phyloP scores from a whole-genome alignment of 2,888 invertebrate genomes.

The Gymnocheta viridis region DNA sequence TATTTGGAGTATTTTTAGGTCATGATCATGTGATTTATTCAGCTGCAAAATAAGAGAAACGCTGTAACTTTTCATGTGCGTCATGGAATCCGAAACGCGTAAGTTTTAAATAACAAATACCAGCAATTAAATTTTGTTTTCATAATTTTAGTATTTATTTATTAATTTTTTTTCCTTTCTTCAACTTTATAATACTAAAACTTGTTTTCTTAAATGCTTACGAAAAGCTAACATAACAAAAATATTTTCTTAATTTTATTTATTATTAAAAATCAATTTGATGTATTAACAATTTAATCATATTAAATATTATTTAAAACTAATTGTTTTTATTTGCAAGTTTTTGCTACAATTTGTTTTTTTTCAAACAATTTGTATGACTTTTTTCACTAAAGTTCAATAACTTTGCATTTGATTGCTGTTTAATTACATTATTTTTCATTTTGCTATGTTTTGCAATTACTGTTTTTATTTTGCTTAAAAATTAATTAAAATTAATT shows the following conservation, averaged over 20 bases:
- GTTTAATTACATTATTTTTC: constrained; percentile 24
- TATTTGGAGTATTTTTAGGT: background rate
- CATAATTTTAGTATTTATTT: constrained; percentile 6
- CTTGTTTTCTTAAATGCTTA: constrained; percentile 38
- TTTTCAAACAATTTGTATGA: background rate
- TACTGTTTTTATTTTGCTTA: constrained; percentile 46
- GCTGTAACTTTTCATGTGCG: background rate
- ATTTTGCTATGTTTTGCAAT: constrained; percentile 45
- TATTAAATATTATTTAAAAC: constrained; percentile 22
- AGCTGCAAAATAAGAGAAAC: background rate
- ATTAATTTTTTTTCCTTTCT: constrained; percentile 13
- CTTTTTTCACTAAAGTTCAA: constrained; percentile 54
- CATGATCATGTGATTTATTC: background rate
- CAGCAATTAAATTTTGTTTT: constrained; percentile 31
- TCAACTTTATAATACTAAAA: constrained; percentile 35
- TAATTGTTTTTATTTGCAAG: constrained; percentile 37
- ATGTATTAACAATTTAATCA: background rate
- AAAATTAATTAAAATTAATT: constrained; percentile 61
- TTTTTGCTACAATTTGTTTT: constrained; percentile 13
- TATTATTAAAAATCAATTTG: constrained; percentile 33
- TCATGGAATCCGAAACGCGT: constrained; percentile 11
- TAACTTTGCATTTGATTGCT: constrained; percentile 41
- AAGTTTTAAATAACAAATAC: constrained; percentile 6
- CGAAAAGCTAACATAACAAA: constrained; percentile 67
- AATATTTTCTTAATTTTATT: constrained; percentile 15